These are phyloP conservation scores for Liopterus haemorrhoidalis DNA, from an alignment of 2,888 invertebrate species.

Conservation along the genomic window DNA sequence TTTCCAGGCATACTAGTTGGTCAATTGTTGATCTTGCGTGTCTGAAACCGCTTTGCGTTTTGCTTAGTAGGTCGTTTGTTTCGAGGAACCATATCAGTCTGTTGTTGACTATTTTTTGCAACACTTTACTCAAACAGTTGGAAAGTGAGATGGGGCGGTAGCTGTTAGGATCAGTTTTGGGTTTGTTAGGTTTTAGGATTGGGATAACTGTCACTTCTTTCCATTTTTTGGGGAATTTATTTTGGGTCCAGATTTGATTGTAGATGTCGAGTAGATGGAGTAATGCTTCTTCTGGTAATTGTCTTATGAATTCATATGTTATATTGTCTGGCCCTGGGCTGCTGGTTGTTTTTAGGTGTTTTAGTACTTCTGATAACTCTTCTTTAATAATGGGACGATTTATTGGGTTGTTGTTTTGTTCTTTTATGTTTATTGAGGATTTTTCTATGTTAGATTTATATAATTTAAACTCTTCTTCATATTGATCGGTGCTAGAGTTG, in stretches of 20 bases:
- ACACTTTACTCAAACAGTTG: no score
- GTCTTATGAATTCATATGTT: not conserved
- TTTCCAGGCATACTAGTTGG: conserved; percentile 20
- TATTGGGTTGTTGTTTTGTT: not conserved
- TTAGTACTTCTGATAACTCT: not conserved
- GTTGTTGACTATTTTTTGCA: no score
- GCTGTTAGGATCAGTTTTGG: no score
- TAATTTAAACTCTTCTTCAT: no score
- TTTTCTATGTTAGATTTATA: no score
- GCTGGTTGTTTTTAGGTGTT: not conserved
- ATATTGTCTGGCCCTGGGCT: not conserved
- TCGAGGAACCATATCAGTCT: no score
- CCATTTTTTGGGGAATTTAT: not conserved
- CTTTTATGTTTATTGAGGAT: no score
- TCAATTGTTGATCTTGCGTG: conserved; percentile 18
- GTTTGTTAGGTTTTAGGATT: no score
- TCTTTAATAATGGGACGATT: not conserved
- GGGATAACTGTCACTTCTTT: no score
- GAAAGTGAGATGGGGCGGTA: no score
- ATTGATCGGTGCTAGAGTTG: no score
- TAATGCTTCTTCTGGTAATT: not conserved
- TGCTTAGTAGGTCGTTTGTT: conserved; percentile 15
- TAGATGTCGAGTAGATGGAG: not conserved
- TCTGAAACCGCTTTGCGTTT: conserved; percentile 23
- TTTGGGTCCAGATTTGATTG: not conserved